Evolutionary conservation across 2,797 vertebrate genomes (phyloP), one percentile per base, ranked within the genome.

Genomic region (Mallotus villosus): DNA sequence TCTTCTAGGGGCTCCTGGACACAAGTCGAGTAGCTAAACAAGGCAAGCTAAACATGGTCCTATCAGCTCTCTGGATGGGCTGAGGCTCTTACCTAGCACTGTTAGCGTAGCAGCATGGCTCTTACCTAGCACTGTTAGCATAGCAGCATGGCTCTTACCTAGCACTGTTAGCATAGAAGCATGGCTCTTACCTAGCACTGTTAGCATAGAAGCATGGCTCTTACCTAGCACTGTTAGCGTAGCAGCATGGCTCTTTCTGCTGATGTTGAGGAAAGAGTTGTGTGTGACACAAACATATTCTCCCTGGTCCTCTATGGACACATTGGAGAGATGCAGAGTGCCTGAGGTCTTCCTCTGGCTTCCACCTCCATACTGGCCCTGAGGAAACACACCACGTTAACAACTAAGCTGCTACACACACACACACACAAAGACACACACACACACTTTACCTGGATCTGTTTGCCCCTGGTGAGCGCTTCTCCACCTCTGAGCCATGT

Each of bases 351-450:
- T 94, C 81, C 68, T 90, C 73, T 93, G 85, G 53, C 78, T 84
- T 2, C 93, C 92, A 0, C 92, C 93, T 70, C 92, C 93, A 74
- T 92, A 94, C 32, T 90, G 91, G 46, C 92, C 93, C 93, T 94
- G 73, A 74, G 78, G 21, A 78, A n/a, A 34, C 73, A 71, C 12
- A n/a, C 14, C 14, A 19, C 25, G 53, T 17, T 25, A 12, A 29
- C 4, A 17, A 19, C 8, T 12, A 46, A 46, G 41, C 11, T 46
- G 41, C 11, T 46, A 14, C 41, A 12, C 41, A 2, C 25, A n/a
- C 34, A 55, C 60, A 69, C 46, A 70, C 9, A 60, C 32, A 60
- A 2, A 29, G 2, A 29, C 4, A 29, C 27, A 0, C 77, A 77
- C 34, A 77, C 22, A 67, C n/a, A 16, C 53, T 7, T 2, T 69